phyloP scores from a whole-genome alignment of 2,113 vertebrate species.

The Ursus arctos region DNA sequence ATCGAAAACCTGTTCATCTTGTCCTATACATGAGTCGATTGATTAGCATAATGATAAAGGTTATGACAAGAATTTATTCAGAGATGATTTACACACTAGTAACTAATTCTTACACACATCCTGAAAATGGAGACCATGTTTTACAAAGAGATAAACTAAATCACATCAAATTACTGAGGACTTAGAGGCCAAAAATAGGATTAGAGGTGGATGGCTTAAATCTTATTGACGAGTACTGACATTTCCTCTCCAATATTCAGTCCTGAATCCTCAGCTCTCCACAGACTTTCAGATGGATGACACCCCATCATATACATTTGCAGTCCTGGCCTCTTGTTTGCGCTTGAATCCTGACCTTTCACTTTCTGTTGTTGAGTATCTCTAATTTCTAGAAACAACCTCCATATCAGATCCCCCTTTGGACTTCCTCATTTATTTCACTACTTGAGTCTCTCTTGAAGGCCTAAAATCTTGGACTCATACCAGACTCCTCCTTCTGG shows the following conservation, averaged over 20 bases:
- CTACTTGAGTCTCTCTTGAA: conserved; percentile 21
- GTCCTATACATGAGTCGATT: conserved; percentile 52
- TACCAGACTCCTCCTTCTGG: conserved; percentile 51
- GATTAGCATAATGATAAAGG: conserved; percentile 18
- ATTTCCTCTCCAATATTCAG: not conserved
- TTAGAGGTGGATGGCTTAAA: conserved; percentile 22
- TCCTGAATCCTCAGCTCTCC: not conserved
- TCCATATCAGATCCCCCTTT: conserved; percentile 1
- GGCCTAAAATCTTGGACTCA: conserved; percentile 42
- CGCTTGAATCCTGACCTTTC: conserved; percentile 9
- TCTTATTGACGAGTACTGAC: not conserved
- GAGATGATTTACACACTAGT: not conserved
- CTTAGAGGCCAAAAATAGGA: not conserved
- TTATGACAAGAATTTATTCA: conserved; percentile 59
- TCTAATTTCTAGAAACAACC: conserved; percentile 56
- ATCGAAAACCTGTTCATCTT: conserved; percentile 77
- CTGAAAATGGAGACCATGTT: conserved; percentile 61
- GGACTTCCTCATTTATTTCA: conserved; percentile 35
- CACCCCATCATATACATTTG: not conserved
- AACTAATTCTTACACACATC: conserved; percentile 26
- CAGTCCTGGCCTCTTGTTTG: not conserved
- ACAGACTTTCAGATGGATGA: not conserved
- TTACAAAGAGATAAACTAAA: conserved; percentile 71
- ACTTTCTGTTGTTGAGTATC: not conserved
- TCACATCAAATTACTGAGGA: conserved; percentile 47